Evolutionary conservation across 2,888 invertebrate species (phyloP), one percentile per base, ranked within the genome.

Genomic region (Ephialtes manifestator): DNA sequence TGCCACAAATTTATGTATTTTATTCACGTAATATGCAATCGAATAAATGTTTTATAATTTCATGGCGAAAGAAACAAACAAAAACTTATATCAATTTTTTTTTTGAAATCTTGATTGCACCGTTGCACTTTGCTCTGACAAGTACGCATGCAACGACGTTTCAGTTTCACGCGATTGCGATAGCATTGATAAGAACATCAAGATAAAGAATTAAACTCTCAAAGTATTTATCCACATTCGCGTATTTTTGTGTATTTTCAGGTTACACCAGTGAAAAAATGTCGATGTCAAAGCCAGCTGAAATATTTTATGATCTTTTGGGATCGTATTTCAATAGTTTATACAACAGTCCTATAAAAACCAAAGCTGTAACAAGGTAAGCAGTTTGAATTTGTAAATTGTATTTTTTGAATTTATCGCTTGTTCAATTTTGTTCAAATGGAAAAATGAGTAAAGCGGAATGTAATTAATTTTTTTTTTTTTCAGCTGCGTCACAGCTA

Each of bases 341-440:
- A 70, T 97, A 97, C 92, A 95, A 96, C 85, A 96, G 96, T 94
- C 97, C 97, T 0, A 95, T 97, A 76, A 96, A 96, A 92, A 98
- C 97, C 1, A 97, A 97, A 95, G 96, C 97, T 51, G 94, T 97
- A 75, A 97, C 97, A 82, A 97, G 97, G 97, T 97, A 95, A 65
- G 46, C 46, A 70, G 15, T 58, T 39, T 53, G 39, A 3, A 35
- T 31, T 63, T 1, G 15, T 43, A 18, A 39, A 31, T 67, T 60
- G 1, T 31, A 55, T 55, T 31, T 15, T 60, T 11, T 11, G 4
- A 53, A 8, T 20, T 53, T 20, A 7, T 18, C 1, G 0, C 7
- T 20, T n/a, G n/a, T n/a, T n/a, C n/a, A n/a, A n/a, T n/a, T 24
- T 8, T 20, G 1, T 10, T 20, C 10, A 55, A 55, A 46, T 13